phyloP scores from a whole-genome alignment of 2,888 invertebrate genomes.

The Metalampra italica region DNA sequence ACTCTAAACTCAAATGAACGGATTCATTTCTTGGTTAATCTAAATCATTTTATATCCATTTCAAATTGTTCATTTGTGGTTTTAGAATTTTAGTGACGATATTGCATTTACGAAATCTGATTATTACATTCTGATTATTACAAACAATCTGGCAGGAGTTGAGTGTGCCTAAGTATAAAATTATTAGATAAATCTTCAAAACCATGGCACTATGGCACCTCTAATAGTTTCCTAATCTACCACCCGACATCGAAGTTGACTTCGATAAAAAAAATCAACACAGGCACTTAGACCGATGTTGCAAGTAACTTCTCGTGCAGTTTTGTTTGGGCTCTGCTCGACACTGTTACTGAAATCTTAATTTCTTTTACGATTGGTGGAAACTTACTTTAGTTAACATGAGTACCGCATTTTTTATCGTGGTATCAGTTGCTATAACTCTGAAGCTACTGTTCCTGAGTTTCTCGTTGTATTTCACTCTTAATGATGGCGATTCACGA shows the following conservation, averaged over 20 bases:
- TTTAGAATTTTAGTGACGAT: too few relatives aligned
- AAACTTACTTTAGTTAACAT: conserved; percentile 22
- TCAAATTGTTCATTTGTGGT: too few relatives aligned
- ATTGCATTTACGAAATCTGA: too few relatives aligned
- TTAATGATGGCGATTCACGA: conserved; percentile 36
- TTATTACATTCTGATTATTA: too few relatives aligned
- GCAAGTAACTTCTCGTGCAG: conserved; percentile 42
- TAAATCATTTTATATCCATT: too few relatives aligned
- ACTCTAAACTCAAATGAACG: too few relatives aligned
- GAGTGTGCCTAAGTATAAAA: too few relatives aligned
- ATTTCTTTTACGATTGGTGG: conserved; percentile 16
- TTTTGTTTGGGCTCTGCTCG: conserved; percentile 38
- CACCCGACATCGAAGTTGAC: conserved; percentile 28
- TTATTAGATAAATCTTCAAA: too few relatives aligned
- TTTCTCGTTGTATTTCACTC: conserved; percentile 62
- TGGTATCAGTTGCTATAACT: conserved; percentile 61
- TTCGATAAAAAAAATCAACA: conserved; percentile 59
- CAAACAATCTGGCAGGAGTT: too few relatives aligned
- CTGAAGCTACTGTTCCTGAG: conserved; percentile 61
- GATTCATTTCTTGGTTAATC: too few relatives aligned
- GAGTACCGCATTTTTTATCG: conserved; percentile 61
- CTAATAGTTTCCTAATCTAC: conserved; percentile 31
- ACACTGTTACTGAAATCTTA: conserved; percentile 10
- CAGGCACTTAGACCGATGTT: conserved; percentile 33
- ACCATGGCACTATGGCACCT: conserved; percentile 24